Base-by-base conservation (phyloP, 2,797 vertebrate species). In the Rhodeus uyekii region DNA sequence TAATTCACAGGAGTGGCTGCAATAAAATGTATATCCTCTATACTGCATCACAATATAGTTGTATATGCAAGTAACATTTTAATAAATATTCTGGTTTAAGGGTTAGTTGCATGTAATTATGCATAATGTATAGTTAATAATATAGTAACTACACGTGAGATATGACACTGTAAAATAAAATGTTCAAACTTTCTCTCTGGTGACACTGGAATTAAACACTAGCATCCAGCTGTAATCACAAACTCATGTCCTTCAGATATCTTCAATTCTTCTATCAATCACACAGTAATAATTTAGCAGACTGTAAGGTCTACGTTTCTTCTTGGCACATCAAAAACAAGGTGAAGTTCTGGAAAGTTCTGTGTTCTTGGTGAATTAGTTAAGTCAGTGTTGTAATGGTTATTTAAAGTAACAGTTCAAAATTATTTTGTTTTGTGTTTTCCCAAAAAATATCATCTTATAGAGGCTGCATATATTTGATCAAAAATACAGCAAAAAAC, bases 1-100 rank as follows among this genome's bases (percentile, higher is more conserved):
- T 73, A 36, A 73, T 73, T 73, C 69, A 73, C 69, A 73, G 46
- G 32, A 53, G 46, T 36, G 46, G 46, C 69, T 36, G 44, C 69
- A 73, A 53, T 53, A 73, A 72, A n/a, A 72, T 36, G 22, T 32
- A n/a, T 34, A 72, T 50, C 3, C 3, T 53, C 69, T 24, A 32
- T 12, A 22, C 32, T n/a, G 29, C 46, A 72, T 72, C 50, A 72
- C 69, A 50, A 4, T 50, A 19, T n/a, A 34, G 0, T 36, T n/a
- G 29, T 36, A 34, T 8, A 73, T 36, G 69, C 69, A 50, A 50
- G 29, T 8, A 36, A 53, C 29, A 2, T n/a, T 72, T 53, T 4
- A 53, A 16, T 36, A 36, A 34, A 36, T 73, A 53, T 53, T 8
- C 12, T 36, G n/a, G n/a, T n/a, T n/a, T n/a, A n/a, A n/a, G n/a